Evolutionary conservation across 2,888 invertebrate species (phyloP).

Genomic region (Cephus spinipes): DNA sequence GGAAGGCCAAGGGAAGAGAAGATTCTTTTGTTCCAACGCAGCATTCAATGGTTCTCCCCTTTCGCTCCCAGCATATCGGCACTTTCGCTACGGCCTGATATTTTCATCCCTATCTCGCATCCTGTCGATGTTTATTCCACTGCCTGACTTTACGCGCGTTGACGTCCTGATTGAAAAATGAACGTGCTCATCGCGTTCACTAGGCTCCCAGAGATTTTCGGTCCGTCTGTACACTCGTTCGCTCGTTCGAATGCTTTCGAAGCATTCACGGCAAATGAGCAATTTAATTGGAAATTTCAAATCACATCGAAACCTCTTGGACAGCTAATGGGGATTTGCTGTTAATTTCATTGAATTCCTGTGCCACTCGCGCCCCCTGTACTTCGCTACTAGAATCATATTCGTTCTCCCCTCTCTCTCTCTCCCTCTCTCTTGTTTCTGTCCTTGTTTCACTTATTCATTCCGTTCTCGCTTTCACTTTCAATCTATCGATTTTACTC

Average conservation of each 20-base stretch:
- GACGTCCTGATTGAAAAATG: slow-evolving; percentile 39
- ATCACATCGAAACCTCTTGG: neutral
- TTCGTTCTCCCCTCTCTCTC: neutral
- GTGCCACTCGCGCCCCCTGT: slow-evolving; percentile 11
- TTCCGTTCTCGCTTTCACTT: neutral
- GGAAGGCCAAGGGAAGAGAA: slow-evolving; percentile 21
- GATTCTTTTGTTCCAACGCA: slow-evolving; percentile 33
- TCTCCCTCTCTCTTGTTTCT: neutral
- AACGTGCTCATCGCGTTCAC: slow-evolving; percentile 20
- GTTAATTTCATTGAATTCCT: slow-evolving; percentile 17
- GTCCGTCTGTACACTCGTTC: slow-evolving; percentile 7
- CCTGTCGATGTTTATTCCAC: slow-evolving; percentile 34
- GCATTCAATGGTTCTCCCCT: slow-evolving; percentile 7
- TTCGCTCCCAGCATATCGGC: neutral
- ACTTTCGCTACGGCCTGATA: neutral
- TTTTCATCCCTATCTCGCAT: slow-evolving; percentile 15
- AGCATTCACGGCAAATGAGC: slow-evolving; percentile 1
- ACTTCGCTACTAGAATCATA: neutral
- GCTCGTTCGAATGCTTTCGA: slow-evolving; percentile 17
- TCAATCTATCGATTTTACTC: neutral
- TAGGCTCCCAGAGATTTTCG: neutral
- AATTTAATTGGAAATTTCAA: slow-evolving; percentile 2
- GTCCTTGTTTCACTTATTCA: neutral
- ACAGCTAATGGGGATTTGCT: slow-evolving; percentile 9
- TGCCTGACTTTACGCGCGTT: slow-evolving; percentile 29